phyloP scores from a whole-genome alignment of 1,140 invertebrate species.

The Drosophila ercepeae region DNA sequence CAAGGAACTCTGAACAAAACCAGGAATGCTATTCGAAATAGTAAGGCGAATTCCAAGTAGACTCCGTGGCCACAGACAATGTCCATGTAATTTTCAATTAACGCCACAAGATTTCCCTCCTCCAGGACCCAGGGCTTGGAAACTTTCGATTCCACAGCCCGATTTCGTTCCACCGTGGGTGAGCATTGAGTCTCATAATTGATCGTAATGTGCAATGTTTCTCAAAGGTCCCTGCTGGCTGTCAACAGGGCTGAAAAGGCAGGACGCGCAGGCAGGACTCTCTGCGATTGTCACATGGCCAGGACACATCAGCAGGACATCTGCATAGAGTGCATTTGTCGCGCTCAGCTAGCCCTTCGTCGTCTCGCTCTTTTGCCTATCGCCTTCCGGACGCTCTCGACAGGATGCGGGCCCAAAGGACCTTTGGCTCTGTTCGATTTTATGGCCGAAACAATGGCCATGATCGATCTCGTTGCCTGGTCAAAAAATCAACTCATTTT shows the following conservation, averaged over 20 bases:
- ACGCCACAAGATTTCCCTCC: constrained; percentile 67
- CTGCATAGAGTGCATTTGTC: constrained; percentile 26
- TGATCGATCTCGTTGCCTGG: constrained; percentile 37
- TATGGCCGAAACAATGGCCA: constrained; percentile 46
- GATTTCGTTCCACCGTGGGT: constrained; percentile 70
- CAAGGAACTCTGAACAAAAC: background rate
- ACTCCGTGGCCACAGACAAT: constrained; percentile 66
- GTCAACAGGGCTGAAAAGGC: constrained; percentile 50
- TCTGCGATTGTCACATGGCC: constrained; percentile 36
- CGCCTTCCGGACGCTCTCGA: too few relatives aligned
- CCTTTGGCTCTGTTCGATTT: constrained; percentile 14
- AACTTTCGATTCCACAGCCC: constrained; percentile 46
- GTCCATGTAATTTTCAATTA: constrained; percentile 78
- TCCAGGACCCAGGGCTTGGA: constrained; percentile 7
- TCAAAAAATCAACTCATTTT: constrained; percentile 30
- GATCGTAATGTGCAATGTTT: constrained; percentile 79
- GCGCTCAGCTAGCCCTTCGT: constrained; percentile 34
- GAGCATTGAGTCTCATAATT: constrained; percentile 77
- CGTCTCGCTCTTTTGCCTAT: constrained; percentile 14
- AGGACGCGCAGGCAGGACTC: background rate
- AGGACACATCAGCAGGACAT: constrained; percentile 24
- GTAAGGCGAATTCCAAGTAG: constrained; percentile 67
- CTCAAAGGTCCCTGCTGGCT: constrained; percentile 46
- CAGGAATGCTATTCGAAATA: constrained; percentile 10
- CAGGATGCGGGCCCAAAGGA: constrained; percentile 22